Base-by-base conservation (phyloP, 2,113 vertebrate genomes). In the Callipepla squamata region DNA sequence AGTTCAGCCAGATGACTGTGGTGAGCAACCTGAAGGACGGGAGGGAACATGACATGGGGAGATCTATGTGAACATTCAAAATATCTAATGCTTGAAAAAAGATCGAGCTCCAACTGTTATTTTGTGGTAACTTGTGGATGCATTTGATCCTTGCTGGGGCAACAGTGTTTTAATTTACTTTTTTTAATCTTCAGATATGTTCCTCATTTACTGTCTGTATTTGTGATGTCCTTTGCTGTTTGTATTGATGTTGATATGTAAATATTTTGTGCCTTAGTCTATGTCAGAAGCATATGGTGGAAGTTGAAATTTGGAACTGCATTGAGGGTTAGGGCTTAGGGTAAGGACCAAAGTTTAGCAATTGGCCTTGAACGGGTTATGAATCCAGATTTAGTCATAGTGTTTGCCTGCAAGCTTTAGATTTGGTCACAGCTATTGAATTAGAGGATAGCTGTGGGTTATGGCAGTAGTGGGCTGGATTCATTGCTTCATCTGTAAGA, bases 21-120 rank as follows among this genome's bases (percentile, higher is more conserved):
- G 95, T 96, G 91, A 96, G 96, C 95, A 87, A 17, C 15, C 25
- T 55, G 40, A 66, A 61, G 12, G 11, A 65, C 6, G 32, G 80
- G 22, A 77, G 34, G 45, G 47, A 51, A 22, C 7, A 3, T 1
- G 0, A 50, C 59, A 12, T 34, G 74, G 28, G 23, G 50, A 84
- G 25, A 57, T 28, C 48, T 85, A 50, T 10, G 6, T 80, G 55
- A 74, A 9, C 18, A n/a, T 36, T 85, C 26, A 48, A n/a, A 93
- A 85, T 13, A 25, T 85, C 28, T 11, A 38, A 15, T n/a, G 87
- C 38, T 79, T 63, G 13, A 63, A 53, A 79, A 44, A 79, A 7
- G 11, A 10, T 81, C 36, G 51, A 67, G 36, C 28, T 85, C 48
- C 5, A 18, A 67, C 68, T 76, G 26, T 34, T 63, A 4, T 57